phyloP scores from a whole-genome alignment of 2,888 invertebrate genomes.

The Athalia cordata region DNA sequence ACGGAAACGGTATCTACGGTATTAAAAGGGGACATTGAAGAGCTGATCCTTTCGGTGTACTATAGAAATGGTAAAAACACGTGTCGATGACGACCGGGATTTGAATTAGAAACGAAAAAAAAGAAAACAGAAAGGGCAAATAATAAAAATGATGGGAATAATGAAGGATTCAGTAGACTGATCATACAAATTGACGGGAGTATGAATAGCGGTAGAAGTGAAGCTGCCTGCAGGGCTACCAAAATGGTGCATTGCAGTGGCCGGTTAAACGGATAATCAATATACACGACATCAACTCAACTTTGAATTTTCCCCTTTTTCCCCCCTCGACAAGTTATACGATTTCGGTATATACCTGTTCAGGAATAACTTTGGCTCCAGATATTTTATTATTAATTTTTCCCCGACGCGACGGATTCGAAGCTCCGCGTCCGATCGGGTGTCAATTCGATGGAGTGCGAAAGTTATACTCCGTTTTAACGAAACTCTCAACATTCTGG shows the following conservation, averaged over 20 bases:
- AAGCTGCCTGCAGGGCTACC: conserved; percentile 15
- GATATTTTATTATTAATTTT: conserved; percentile 8
- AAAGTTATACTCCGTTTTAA: too few species aligned
- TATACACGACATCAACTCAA: conserved; percentile 65
- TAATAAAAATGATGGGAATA: background rate
- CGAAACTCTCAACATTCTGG: too few species aligned
- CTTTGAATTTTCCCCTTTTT: conserved; percentile 52
- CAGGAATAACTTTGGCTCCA: background rate
- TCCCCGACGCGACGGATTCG: too few species aligned
- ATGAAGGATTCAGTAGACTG: background rate
- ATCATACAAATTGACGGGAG: conserved; percentile 25
- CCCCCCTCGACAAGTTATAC: conserved; percentile 49
- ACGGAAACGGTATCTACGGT: too few species aligned
- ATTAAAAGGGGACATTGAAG: too few species aligned
- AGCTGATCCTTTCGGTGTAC: too few species aligned
- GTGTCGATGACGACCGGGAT: background rate
- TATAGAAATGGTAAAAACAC: too few species aligned
- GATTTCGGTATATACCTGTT: conserved; percentile 13
- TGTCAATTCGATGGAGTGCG: too few species aligned
- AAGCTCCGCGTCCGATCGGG: too few species aligned
- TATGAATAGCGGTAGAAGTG: background rate
- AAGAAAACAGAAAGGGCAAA: background rate
- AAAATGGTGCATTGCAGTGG: conserved; percentile 67
- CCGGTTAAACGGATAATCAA: conserved; percentile 66
- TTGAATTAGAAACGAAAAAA: background rate